Conservation (phyloP, 2,888 invertebrate genomes). For the Hyposoter dolosus region DNA sequence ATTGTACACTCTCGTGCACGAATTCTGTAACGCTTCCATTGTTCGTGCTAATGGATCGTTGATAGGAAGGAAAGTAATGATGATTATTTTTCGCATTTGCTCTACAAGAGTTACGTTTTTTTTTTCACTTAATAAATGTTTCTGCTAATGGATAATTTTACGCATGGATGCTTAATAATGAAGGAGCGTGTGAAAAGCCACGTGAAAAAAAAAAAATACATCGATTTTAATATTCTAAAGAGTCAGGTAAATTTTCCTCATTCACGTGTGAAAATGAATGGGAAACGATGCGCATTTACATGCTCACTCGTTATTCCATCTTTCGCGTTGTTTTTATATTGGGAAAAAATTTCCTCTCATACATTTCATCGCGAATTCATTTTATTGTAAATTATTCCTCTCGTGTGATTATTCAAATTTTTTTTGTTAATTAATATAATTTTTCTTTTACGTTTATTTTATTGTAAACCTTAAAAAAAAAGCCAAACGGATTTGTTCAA, state of each 20-base stretch:
- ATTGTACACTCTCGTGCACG: conserved; percentile 11
- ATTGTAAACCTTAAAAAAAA: neutral
- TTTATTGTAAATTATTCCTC: neutral
- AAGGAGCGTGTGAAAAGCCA: neutral
- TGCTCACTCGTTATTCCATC: neutral
- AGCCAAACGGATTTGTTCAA: too few relatives aligned
- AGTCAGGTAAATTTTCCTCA: neutral
- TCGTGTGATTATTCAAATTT: neutral
- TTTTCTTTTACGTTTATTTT: neutral
- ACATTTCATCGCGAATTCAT: neutral
- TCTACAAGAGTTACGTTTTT: neutral
- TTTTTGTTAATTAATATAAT: neutral
- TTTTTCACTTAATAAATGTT: neutral
- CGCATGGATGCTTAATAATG: neutral
- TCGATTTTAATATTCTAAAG: neutral
- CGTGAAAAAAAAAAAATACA: neutral
- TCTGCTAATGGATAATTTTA: neutral
- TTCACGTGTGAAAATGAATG: neutral
- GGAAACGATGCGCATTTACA: neutral
- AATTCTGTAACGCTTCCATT: conserved; percentile 6
- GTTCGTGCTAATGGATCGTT: conserved; percentile 29
- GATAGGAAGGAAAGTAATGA: conserved; percentile 23
- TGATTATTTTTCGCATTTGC: conserved; percentile 13
- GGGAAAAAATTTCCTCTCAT: neutral
- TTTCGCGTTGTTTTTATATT: neutral